These are phyloP conservation scores for Bombus difficillimus DNA, from an alignment of 1,140 invertebrate genomes.

Conservation along the genomic window DNA sequence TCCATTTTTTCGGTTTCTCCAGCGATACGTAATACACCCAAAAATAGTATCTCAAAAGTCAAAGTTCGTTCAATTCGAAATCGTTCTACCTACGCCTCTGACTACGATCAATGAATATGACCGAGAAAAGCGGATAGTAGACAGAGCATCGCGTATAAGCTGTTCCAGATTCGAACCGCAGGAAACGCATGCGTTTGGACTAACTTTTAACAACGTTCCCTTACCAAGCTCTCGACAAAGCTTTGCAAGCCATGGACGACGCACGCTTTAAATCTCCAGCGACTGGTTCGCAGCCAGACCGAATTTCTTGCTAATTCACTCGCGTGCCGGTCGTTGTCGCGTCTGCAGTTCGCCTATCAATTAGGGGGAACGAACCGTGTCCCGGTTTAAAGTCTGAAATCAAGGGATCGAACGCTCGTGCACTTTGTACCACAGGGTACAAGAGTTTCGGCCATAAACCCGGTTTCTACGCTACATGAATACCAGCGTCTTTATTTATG, in stretches of 20 bases:
- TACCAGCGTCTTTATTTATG: slow-evolving; percentile 69
- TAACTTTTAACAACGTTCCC: not conserved
- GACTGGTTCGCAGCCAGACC: not conserved
- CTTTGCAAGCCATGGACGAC: too few relatives aligned
- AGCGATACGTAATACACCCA: not conserved
- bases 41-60: not conserved
- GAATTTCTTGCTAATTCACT: slow-evolving; percentile 4
- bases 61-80: not conserved
- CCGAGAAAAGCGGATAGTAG: too few relatives aligned
- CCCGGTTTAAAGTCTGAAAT: not conserved
- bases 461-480: slow-evolving; percentile 64
- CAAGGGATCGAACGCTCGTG: slow-evolving; percentile 10
- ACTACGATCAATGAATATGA: not conserved
- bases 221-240: not conserved
- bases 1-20: not conserved
- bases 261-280: not conserved
- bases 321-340: not conserved
- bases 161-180: not conserved
- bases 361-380: slow-evolving; percentile 6
- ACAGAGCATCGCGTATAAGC: not conserved
- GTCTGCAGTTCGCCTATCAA: slow-evolving; percentile 21
- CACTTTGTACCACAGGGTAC: slow-evolving; percentile 5
- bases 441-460: slow-evolving; percentile 55
- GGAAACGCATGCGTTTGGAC: too few relatives aligned
- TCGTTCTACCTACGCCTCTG: not conserved